Base-by-base conservation (phyloP, 1,140 invertebrate species). In the Heliconius hewitsoni region DNA sequence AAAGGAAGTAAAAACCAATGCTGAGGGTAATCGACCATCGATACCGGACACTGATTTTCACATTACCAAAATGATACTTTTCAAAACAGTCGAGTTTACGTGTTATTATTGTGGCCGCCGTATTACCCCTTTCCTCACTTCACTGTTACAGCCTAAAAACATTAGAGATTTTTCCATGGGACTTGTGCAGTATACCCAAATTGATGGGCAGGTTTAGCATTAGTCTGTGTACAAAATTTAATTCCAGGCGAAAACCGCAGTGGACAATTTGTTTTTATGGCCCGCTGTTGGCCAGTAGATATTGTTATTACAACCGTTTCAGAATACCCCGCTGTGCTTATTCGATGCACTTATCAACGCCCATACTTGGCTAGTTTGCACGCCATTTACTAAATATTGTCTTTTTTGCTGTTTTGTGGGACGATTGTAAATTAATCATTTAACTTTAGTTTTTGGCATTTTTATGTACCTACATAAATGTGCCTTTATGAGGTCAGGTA, bases 221-320 rank as follows among this genome's bases (percentile, higher is more conserved):
- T 83, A 84, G 73, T 34, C 87, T 85, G 84, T 86, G 81, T 42
- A 52, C 23, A 37, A 79, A 81, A 86, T 84, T 87, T 84, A 83
- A 88, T 88, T 82, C 84, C 81, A 78, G 83, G 76, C 81, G 81
- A 81, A 83, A 86, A 84, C 84, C 85, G 83, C 85, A 84, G 81
- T 84, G 74, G 79, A 84, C 86, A 85, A 88, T 89, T 88, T 83
- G 86, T 88, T 90, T 90, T 89, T 90, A 90, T 83, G 85, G 82
- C 73, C 52, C 66, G 78, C 81, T 80, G 77, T 87, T 87, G 84
- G 82, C 82, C 82, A 82, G 73, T 82, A 85, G 84, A 80, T 85
- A 90, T 86, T 84, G 87, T 89, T 90, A 90, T 88, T 87, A 86
- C 82, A 77, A 85, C 84, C 82, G 85, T 85, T 86, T 81, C 78